Evolutionary conservation across 2,888 invertebrate species (phyloP).

Genomic region (Patella ulyssiponensis): DNA sequence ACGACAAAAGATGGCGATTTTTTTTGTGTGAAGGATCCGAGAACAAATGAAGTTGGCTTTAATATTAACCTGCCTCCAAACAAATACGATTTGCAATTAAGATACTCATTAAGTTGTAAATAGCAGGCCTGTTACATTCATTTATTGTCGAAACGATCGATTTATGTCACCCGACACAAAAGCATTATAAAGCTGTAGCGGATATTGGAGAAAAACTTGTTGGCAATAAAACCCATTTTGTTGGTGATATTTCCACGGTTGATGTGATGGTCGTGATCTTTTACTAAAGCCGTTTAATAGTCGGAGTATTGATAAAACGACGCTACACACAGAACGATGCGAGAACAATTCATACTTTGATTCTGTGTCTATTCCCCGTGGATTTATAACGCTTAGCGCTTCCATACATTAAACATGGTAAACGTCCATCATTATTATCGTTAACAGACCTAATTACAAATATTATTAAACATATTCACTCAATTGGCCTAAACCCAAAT

Average conservation of each 20-base stretch:
- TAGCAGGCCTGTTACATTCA: slow-evolving; percentile 14
- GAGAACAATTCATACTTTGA: background rate
- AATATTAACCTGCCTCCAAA: slow-evolving; percentile 6
- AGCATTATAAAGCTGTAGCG: slow-evolving; percentile 7
- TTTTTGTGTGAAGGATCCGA: no score
- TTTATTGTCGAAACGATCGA: slow-evolving; percentile 3
- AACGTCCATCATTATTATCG: background rate
- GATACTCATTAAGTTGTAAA: slow-evolving; percentile 23
- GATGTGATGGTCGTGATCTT: background rate
- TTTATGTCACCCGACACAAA: background rate
- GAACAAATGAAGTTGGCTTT: no score
- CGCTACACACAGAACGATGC: background rate
- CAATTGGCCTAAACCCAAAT: no score
- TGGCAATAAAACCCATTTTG: slow-evolving; percentile 19
- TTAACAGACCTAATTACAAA: no score
- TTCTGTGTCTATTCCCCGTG: background rate
- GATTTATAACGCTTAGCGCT: background rate
- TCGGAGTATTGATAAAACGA: background rate
- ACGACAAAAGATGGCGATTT: no score
- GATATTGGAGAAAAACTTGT: slow-evolving; percentile 16
- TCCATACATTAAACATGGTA: background rate
- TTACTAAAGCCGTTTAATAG: background rate
- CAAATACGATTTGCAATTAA: slow-evolving; percentile 26
- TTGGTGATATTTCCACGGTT: background rate
- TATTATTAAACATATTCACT: no score